Conservation (phyloP, 1,140 invertebrate species). For the Oppia nitens region DNA sequence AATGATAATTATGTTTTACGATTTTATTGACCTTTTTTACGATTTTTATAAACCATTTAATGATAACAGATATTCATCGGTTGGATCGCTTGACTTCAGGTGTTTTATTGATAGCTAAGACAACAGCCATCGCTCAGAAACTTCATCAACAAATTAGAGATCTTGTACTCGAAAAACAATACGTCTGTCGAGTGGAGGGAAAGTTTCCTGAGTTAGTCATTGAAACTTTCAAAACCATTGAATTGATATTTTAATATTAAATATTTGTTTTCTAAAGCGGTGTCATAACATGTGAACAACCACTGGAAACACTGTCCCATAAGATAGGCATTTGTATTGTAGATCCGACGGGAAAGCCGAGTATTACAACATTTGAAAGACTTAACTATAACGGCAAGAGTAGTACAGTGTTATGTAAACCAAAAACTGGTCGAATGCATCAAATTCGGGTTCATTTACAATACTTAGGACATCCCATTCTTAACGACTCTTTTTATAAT, state of each 20-base stretch:
- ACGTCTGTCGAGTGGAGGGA: conserved; percentile 89
- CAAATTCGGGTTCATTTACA: conserved; percentile 98
- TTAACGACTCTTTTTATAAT: conserved; percentile 92
- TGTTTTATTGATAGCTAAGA: conserved; percentile 78
- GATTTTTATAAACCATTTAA: neutral
- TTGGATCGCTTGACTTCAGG: conserved; percentile 44
- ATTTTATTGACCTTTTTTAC: neutral
- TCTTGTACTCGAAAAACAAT: conserved; percentile 81
- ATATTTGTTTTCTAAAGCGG: conserved; percentile 40
- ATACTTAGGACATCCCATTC: conserved; percentile 87
- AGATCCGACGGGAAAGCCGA: conserved; percentile 63
- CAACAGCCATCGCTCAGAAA: conserved; percentile 71
- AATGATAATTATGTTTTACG: neutral
- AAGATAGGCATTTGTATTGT: conserved; percentile 91
- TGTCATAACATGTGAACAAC: conserved; percentile 59
- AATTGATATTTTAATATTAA: conserved; percentile 13
- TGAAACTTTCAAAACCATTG: neutral
- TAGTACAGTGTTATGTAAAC: conserved; percentile 75
- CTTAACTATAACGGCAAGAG: conserved; percentile 65
- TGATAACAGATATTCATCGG: conserved; percentile 31
- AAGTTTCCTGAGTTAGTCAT: conserved; percentile 75
- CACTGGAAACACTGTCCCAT: conserved; percentile 81
- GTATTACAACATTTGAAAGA: conserved; percentile 71
- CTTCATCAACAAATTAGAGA: conserved; percentile 87
- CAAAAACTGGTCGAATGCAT: conserved; percentile 91